These are phyloP conservation scores for Hydrozoanthus tunicans DNA, from an alignment of 64 coral and sea anemone species.

Conservation along the genomic window DNA sequence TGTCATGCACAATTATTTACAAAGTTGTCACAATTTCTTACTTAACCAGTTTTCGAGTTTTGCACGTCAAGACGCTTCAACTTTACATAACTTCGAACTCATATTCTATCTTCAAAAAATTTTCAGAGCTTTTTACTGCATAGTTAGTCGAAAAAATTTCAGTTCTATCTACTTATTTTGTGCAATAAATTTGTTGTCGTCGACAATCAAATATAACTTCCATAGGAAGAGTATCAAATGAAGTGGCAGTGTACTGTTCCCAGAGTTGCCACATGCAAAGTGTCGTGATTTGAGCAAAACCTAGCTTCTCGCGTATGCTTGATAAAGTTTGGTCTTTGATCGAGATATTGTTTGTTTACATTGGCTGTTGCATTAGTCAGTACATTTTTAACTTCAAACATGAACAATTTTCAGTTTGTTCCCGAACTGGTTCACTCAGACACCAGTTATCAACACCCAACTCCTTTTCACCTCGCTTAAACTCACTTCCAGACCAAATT, in stretches of 20 bases:
- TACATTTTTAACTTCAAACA: slow-evolving; percentile 34
- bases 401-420: slow-evolving; percentile 23
- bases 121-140: no score
- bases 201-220: slow-evolving; percentile 61
- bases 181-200: slow-evolving; percentile 44
- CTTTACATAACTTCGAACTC: background rate
- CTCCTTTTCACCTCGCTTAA: background rate
- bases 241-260: slow-evolving; percentile 20
- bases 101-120: no score
- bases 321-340: background rate
- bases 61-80: background rate
- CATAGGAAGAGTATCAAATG: slow-evolving; percentile 49
- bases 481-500: slow-evolving; percentile 85
- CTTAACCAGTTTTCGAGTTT: slow-evolving; percentile 25
- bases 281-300: slow-evolving; percentile 36
- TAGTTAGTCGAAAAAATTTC: background rate
- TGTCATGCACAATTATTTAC: slow-evolving; percentile 58
- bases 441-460: slow-evolving; percentile 4
- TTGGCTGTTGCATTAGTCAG: slow-evolving; percentile 19
- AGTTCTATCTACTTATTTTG: slow-evolving; percentile 15
- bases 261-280: slow-evolving; percentile 46
- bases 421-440: slow-evolving; percentile 20
- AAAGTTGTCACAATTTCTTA: slow-evolving; percentile 46
- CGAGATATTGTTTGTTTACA: slow-evolving; percentile 27
- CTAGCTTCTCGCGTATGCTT: background rate